A percentile compares a stretch with the other conserved stretches of the same genome.
Evolutionary conservation across 2,888 invertebrate species (phyloP).

Genomic region (Leuctra nigra): DNA sequence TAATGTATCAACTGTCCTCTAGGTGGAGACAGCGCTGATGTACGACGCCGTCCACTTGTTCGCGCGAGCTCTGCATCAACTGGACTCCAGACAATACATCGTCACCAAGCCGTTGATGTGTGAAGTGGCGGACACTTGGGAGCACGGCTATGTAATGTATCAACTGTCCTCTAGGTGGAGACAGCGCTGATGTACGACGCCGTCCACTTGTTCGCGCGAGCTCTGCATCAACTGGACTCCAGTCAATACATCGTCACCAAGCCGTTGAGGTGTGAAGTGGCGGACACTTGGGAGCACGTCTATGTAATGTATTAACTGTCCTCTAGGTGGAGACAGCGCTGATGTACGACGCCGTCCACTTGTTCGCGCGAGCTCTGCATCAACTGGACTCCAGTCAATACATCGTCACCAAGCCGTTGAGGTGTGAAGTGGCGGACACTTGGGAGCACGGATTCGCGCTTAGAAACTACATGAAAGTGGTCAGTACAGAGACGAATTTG

Average conservation of each 20-base stretch:
- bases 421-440: constrained; percentile 69
- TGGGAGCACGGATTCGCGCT: constrained; percentile 53
- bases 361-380: constrained; percentile 87
- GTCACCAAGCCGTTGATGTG: constrained; percentile 81
- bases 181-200: constrained; percentile 96
- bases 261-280: constrained; percentile 77
- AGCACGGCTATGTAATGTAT: too few relatives aligned
- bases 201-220: constrained; percentile 87
- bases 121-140: constrained; percentile 61
- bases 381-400: constrained; percentile 84
- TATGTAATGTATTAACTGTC: too few relatives aligned
- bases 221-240: constrained; percentile 81
- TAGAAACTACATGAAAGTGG: constrained; percentile 58
- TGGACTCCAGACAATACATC: constrained; percentile 83
- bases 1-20: too few relatives aligned
- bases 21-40: constrained; percentile 94
- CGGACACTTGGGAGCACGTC: too few relatives aligned
- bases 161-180: constrained; percentile 74
- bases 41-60: constrained; percentile 94
- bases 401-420: constrained; percentile 78
- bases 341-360: constrained; percentile 93
- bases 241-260: constrained; percentile 84
- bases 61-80: constrained; percentile 83
- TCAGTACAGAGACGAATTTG: constrained; percentile 36
- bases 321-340: constrained; percentile 86